Conservation (phyloP, 2,797 vertebrate species). For the Mormyrus proboscirostris region DNA sequence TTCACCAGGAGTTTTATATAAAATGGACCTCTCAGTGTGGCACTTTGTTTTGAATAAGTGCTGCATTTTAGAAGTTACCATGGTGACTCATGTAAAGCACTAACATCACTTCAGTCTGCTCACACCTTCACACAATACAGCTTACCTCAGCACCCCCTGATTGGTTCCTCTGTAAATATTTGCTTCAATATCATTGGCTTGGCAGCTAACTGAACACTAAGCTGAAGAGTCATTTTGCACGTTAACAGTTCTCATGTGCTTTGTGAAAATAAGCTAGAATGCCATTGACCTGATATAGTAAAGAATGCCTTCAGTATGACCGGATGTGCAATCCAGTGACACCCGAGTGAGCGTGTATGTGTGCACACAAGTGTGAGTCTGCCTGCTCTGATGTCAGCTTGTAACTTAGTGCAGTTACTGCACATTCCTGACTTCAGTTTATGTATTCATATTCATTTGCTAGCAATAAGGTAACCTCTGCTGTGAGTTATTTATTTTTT, state of each 20-base stretch:
- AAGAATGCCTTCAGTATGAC: slow-evolving; percentile 21
- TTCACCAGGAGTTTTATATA: neutral
- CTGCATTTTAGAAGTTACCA: slow-evolving; percentile 3
- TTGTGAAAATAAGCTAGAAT: neutral
- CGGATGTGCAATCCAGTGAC: slow-evolving; percentile 13
- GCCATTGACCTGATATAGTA: slow-evolving; percentile 15
- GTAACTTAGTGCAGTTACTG: slow-evolving; percentile 12
- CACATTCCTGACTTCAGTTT: slow-evolving; percentile 22
- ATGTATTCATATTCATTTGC: slow-evolving; percentile 10
- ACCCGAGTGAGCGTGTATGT: slow-evolving; percentile 25
- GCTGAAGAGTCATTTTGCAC: neutral
- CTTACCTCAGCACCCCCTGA: neutral
- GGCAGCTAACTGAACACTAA: neutral
- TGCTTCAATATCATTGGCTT: neutral
- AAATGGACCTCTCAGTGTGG: neutral
- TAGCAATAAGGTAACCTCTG: neutral
- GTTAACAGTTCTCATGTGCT: neutral
- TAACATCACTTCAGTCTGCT: neutral
- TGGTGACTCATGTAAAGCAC: neutral
- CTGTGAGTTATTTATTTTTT: slow-evolving; percentile 21
- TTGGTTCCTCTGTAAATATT: slow-evolving; percentile 1
- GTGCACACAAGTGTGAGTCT: slow-evolving; percentile 18
- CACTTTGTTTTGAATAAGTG: neutral
- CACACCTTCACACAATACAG: slow-evolving; percentile 9
- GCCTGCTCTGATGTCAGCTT: slow-evolving; percentile 20